phyloP scores from a whole-genome alignment of 2,888 invertebrate genomes.

The Ophion obscuratus region DNA sequence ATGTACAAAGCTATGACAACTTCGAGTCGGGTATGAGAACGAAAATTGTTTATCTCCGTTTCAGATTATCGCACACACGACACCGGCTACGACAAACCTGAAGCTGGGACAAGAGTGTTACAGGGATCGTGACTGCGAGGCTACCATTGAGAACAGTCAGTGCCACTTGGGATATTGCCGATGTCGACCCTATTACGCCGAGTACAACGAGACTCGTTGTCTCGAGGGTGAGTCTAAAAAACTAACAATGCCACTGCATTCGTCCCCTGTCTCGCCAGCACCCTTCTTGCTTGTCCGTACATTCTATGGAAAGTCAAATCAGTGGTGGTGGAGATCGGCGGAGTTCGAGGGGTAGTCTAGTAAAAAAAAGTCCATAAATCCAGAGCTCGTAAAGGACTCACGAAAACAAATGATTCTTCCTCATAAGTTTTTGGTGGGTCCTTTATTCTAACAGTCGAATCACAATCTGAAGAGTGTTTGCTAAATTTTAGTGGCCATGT shows the following conservation, averaged over 20 bases:
- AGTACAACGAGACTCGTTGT: conserved; percentile 91
- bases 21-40: no score
- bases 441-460: no score
- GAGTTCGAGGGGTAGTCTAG: not conserved
- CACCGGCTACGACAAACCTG: conserved; percentile 73
- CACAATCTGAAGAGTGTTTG: no score
- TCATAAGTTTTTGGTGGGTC: no score
- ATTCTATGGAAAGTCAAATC: conserved; percentile 16
- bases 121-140: conserved; percentile 87
- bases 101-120: conserved; percentile 88
- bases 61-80: conserved; percentile 69
- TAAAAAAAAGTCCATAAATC: conserved; percentile 19
- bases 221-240: conserved; percentile 89
- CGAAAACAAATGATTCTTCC: no score
- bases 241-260: conserved; percentile 15
- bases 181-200: conserved; percentile 93
- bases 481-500: no score
- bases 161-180: conserved; percentile 90
- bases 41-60: conserved; percentile 15
- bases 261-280: conserved; percentile 14
- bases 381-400: not conserved
- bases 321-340: not conserved
- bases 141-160: conserved; percentile 86
- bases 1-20: no score
- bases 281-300: not conserved